Evolutionary conservation across 2,113 vertebrate genomes (phyloP).

Genomic region (Zeus faber): DNA sequence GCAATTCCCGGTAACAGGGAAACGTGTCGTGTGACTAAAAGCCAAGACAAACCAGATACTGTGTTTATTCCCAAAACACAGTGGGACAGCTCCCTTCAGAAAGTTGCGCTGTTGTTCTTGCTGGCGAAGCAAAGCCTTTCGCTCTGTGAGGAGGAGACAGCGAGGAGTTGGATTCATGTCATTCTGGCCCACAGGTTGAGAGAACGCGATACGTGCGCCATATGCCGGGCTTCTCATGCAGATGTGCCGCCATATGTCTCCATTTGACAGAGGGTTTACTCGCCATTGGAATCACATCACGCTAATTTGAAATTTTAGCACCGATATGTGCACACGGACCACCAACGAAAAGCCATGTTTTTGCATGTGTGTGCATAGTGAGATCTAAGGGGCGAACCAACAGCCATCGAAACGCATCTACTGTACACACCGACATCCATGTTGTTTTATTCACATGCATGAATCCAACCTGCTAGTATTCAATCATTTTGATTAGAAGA

Average conservation of each 20-base stretch:
- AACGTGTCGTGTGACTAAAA: no score
- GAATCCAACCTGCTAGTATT: slow-evolving; percentile 87
- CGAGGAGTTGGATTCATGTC: slow-evolving; percentile 82
- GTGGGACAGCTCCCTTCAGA: no score
- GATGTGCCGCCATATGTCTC: slow-evolving; percentile 87
- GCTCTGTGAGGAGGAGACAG: no score
- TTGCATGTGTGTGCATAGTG: slow-evolving; percentile 26
- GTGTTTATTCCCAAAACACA: not conserved
- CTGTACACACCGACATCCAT: slow-evolving; percentile 19
- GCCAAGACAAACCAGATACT: not conserved
- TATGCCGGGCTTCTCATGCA: slow-evolving; percentile 81
- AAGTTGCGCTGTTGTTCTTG: no score
- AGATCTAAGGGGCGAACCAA: slow-evolving; percentile 18
- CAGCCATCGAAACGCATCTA: slow-evolving; percentile 14
- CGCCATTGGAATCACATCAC: slow-evolving; percentile 67
- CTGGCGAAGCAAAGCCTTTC: no score
- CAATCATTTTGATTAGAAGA: slow-evolving; percentile 99
- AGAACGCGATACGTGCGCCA: slow-evolving; percentile 82
- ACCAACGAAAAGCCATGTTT: slow-evolving; percentile 25
- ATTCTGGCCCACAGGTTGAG: slow-evolving; percentile 82
- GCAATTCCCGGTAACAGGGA: no score
- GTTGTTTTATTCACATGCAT: slow-evolving; percentile 80
- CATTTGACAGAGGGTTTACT: slow-evolving; percentile 78
- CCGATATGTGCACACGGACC: slow-evolving; percentile 13
- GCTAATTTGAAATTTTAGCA: slow-evolving; percentile 40